Base-by-base conservation (phyloP, 2,888 invertebrate genomes). In the Troglohyphantes excavatus region DNA sequence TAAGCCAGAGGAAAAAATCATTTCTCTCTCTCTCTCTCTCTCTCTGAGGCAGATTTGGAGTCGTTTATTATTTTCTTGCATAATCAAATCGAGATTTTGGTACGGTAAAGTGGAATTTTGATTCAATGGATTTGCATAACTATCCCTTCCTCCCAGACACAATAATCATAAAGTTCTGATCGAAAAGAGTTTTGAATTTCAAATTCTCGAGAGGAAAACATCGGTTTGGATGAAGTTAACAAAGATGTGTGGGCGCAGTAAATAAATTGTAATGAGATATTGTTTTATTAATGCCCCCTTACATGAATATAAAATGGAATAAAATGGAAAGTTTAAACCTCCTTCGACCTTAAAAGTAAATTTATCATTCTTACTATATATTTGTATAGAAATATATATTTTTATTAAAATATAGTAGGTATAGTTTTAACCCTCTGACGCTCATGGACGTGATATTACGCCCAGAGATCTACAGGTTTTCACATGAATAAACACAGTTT, bases 51-150 rank as follows among this genome's bases (percentile, higher is more conserved):
- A 46, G 46, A 29, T 75, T 43, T 63, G 17, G 17, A 78, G 67
- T 81, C 67, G 79, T 68, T 81, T 46, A 81, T 81, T 81, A 81
- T 81, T 68, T 81, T 13, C 21, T 13, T 46, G 53, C 67, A 29
- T 81, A 81, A 81, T 81, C 79, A 68, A 81, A 46, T 67, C 21
- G 29, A 33, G 63, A 68, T 81, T 81, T 46, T 53, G 11, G 7
- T 23, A 29, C n/a, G 59, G 1, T 53, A 19, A 9, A 59, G 29
- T 19, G 75, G 59, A 59, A 75, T 26, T 53, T 59, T 21, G 43
- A 19, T 72, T 72, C 46, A 23, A 72, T 2, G 29, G 23, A 75
- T 75, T 59, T 75, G 29, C 75, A 75, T 75, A 75, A 75, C 53
- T 46, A n/a, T 53, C 53, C n/a, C 59, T 73, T 53, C 26, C 7